A percentile compares a stretch with the other conserved stretches of the same genome.
phyloP scores from a whole-genome alignment of 1,140 invertebrate genomes.

The Drosophila miranda region DNA sequence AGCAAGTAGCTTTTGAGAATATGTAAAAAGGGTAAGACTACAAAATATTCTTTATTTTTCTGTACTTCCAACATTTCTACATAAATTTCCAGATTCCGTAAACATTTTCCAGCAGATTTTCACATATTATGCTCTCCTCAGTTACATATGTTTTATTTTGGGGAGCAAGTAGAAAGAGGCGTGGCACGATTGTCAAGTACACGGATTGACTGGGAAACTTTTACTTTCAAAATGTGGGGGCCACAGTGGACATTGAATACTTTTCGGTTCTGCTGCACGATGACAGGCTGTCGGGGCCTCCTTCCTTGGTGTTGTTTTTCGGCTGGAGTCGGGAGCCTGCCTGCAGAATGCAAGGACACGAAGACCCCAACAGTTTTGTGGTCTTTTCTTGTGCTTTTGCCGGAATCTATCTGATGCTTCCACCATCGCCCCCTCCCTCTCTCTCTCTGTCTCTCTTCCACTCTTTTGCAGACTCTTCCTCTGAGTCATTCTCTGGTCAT shows the following conservation, averaged over 20 bases:
- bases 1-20: too few relatives aligned
- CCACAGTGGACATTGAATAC: conserved; percentile 50
- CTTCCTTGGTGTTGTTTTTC: conserved; percentile 27
- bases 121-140: too few relatives aligned
- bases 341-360: conserved; percentile 18
- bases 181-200: conserved; percentile 55
- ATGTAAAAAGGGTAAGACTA: too few relatives aligned
- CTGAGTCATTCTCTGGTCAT: conserved; percentile 31
- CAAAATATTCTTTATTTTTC: too few relatives aligned
- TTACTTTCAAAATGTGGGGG: conserved; percentile 49
- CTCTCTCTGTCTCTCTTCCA: conserved; percentile 13
- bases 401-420: conserved; percentile 12
- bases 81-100: too few relatives aligned
- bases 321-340: neutral
- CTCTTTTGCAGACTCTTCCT: neutral
- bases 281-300: conserved; percentile 36
- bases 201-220: conserved; percentile 73
- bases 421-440: conserved; percentile 13
- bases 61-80: too few relatives aligned
- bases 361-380: conserved; percentile 71
- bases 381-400: conserved; percentile 65
- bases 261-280: conserved; percentile 38
- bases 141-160: conserved; percentile 23
- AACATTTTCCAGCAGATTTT: neutral
- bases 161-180: conserved; percentile 18